Evolutionary conservation across 2,797 vertebrate species (phyloP).

Genomic region (Brotula barbata): DNA sequence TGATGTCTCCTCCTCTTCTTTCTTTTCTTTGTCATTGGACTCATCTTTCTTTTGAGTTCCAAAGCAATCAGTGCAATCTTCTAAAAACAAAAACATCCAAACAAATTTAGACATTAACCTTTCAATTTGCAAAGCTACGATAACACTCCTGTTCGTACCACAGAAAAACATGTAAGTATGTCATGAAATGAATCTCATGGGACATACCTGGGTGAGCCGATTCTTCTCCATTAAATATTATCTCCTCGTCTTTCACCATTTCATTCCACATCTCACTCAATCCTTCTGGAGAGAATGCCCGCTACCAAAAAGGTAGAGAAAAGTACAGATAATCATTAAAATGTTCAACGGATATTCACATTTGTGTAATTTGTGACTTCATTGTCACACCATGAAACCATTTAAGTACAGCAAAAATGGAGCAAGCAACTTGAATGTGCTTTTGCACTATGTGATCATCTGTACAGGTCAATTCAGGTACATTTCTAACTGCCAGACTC

Average conservation of each 20-base stretch:
- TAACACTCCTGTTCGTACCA: too few species aligned
- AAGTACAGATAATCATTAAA: too few species aligned
- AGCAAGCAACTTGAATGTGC: not conserved
- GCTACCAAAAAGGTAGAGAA: constrained; percentile 70
- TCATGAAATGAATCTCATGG: not conserved
- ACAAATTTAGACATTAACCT: not conserved
- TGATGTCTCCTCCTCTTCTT: constrained; percentile 90
- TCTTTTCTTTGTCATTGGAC: constrained; percentile 94
- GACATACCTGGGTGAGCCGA: constrained; percentile 81
- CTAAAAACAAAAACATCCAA: constrained; percentile 63
- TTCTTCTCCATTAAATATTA: constrained; percentile 89
- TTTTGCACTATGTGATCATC: not conserved
- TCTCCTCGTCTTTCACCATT: constrained; percentile 99
- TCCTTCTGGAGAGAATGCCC: constrained; percentile 94
- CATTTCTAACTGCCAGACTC: too few species aligned
- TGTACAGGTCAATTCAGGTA: not conserved
- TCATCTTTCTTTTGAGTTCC: constrained; percentile 92
- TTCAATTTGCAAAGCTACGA: constrained; percentile 6
- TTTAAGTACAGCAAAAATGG: not conserved
- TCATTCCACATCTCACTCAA: constrained; percentile 99
- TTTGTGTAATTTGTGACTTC: constrained; percentile 2
- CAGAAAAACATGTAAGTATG: not conserved
- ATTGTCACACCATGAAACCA: not conserved
- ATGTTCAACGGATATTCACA: not conserved
- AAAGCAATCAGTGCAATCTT: constrained; percentile 89